Evolutionary conservation across 2,113 vertebrate genomes (phyloP).

Genomic region (Syngnathoides biaculeatus): DNA sequence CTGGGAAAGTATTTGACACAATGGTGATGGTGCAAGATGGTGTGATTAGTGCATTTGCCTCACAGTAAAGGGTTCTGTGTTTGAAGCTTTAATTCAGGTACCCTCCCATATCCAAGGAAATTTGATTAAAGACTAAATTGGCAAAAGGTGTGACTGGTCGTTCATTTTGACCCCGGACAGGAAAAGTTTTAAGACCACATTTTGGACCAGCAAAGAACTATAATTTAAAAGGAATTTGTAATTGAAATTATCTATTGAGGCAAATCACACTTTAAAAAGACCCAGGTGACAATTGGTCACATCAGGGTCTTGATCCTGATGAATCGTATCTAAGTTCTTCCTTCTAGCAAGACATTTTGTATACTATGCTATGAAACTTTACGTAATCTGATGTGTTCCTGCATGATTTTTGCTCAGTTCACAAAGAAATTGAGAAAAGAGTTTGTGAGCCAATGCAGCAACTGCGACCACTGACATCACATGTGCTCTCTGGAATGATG

Average conservation of each 20-base stretch:
- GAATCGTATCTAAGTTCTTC: background rate
- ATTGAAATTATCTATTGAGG: too few relatives aligned
- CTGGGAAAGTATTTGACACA: background rate
- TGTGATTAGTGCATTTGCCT: too few relatives aligned
- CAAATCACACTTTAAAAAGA: too few relatives aligned
- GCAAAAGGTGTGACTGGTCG: too few relatives aligned
- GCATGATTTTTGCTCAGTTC: background rate
- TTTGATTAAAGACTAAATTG: too few relatives aligned
- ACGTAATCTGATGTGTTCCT: background rate
- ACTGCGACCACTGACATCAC: background rate
- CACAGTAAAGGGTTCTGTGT: too few relatives aligned
- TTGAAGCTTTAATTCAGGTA: background rate
- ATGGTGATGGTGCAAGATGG: too few relatives aligned
- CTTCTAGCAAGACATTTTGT: background rate
- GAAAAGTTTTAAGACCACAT: too few relatives aligned
- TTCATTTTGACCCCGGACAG: too few relatives aligned
- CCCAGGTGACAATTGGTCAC: too few relatives aligned
- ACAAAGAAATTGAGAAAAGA: background rate
- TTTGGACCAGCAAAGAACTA: too few relatives aligned
- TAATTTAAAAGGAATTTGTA: too few relatives aligned
- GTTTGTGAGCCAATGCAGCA: background rate
- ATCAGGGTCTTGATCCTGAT: background rate
- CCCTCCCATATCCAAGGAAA: background rate
- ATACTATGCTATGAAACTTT: background rate
- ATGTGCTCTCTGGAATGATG: background rate